These are phyloP conservation scores for Blastobasis lacticolella DNA, from an alignment of 2,888 invertebrate species.

Conservation along the genomic window DNA sequence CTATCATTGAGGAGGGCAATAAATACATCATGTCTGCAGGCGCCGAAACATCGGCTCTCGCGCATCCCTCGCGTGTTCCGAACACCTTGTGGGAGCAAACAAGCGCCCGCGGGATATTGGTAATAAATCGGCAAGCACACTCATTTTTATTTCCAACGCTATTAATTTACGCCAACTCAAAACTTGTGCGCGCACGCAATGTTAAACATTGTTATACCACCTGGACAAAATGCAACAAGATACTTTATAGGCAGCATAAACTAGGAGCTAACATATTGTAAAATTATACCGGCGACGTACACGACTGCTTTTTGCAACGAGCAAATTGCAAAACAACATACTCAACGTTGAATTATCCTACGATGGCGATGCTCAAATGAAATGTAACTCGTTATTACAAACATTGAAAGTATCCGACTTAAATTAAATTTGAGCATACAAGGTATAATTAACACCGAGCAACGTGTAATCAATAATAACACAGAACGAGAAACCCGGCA, in stretches of 20 bases:
- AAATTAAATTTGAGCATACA: constrained; percentile 53
- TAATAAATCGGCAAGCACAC: constrained; percentile 54
- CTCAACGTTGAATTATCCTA: too few species aligned
- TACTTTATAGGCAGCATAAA: too few species aligned
- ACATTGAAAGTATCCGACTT: constrained; percentile 28
- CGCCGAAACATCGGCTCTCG: constrained; percentile 41
- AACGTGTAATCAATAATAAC: constrained; percentile 66
- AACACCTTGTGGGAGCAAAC: constrained; percentile 52
- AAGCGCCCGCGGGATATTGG: constrained; percentile 50
- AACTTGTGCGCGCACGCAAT: constrained; percentile 5
- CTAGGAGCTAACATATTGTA: too few species aligned
- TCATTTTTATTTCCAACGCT: constrained; percentile 40
- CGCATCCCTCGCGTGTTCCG: constrained; percentile 29
- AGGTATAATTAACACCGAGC: constrained; percentile 55
- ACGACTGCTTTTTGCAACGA: too few species aligned
- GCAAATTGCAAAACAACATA: too few species aligned
- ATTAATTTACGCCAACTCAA: constrained; percentile 37
- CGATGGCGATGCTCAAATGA: background rate
- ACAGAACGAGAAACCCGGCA: constrained; percentile 41
- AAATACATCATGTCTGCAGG: constrained; percentile 52
- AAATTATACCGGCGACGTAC: too few species aligned
- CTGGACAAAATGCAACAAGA: too few species aligned
- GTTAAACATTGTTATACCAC: too few species aligned
- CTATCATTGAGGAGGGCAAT: constrained; percentile 11
- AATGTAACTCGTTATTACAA: constrained; percentile 5